Evolutionary conservation across 1,140 invertebrate genomes (phyloP), one percentile per base, ranked within the genome.

Genomic region (Octopus bimaculoides): DNA sequence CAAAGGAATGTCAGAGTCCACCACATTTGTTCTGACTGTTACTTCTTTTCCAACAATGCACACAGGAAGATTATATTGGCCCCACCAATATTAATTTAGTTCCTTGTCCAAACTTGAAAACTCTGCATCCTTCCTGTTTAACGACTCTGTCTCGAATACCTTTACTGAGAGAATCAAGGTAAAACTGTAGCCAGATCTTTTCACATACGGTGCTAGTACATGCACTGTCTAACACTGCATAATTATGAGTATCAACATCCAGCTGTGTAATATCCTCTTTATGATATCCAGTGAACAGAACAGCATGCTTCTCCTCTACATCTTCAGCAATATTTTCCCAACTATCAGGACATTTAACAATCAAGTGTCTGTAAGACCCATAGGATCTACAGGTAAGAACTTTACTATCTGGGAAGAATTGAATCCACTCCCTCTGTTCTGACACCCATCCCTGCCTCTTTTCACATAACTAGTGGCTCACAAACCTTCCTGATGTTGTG

Each of bases 101-200:
- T 75, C 82, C 80, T n/a, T 78, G 79, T 17, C 79, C 80, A 81
- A 81, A 83, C 76, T 80, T 84, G 74, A 84, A 84, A 8, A 81
- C 66, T 54, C 75, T 82, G 7, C 75, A 10, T 52, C 80, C 79
- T 53, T 77, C 61, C 53, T 55, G 4, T 26, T 78, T 69, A 52
- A 52, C 9, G 17, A 83, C 71, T 56, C 79, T 81, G 10, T n/a
- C 8, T 52, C 77, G 20, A 26, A 81, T 79, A 7, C 9, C 41
- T 61, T 56, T 26, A 75, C 75, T 53, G 5, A 82, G 54, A 75
- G 80, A 81, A 54, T 79, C 17, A 6, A 82, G 8, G 53, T 83
- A 83, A 52, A 20, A 75, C 5, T 81, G 14, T 61, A 84, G 26
- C 83, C 83, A 83, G 5, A 26, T 78, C 76, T 79, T 56, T 52